These are phyloP conservation scores for Euschistus heros DNA, from an alignment of 1,140 invertebrate genomes.

Conservation along the genomic window DNA sequence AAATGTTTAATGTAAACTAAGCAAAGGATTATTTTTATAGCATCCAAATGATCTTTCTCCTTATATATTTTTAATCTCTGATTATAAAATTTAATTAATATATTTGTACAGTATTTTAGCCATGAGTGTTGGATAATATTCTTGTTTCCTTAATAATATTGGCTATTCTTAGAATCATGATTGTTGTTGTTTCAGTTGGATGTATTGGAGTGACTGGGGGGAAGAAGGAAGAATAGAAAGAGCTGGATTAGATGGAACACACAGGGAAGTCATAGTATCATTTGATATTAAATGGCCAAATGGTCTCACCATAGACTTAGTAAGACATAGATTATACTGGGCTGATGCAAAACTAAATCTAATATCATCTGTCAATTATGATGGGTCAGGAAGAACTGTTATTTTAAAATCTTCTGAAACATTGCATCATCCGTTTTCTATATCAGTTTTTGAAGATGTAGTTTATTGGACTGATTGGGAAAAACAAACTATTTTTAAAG, in stretches of 20 bases:
- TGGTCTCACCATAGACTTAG: conserved; percentile 76
- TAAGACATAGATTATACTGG: conserved; percentile 80
- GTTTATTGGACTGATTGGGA: conserved; percentile 97
- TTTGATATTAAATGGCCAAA: conserved; percentile 90
- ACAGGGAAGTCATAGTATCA: conserved; percentile 71
- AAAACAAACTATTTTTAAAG: conserved; percentile 20
- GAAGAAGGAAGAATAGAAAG: conserved; percentile 77
- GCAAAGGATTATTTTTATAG: no score
- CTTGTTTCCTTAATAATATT: no score
- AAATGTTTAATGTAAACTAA: no score
- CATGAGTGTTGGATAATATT: no score
- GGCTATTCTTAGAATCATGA: no score
- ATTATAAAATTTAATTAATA: no score
- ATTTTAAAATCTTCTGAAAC: conserved; percentile 61
- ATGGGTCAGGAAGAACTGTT: conserved; percentile 64
- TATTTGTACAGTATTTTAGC: no score
- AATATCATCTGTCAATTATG: conserved; percentile 74
- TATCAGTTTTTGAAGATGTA: conserved; percentile 83
- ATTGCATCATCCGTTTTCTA: conserved; percentile 80
- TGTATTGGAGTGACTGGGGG: conserved; percentile 96
- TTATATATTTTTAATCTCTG: no score
- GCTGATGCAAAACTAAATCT: conserved; percentile 86
- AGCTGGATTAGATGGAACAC: conserved; percentile 85
- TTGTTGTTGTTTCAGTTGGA: conserved; percentile 46
- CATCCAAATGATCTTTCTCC: no score